phyloP scores from a whole-genome alignment of 2,797 vertebrate genomes.

The Coluber constrictor region DNA sequence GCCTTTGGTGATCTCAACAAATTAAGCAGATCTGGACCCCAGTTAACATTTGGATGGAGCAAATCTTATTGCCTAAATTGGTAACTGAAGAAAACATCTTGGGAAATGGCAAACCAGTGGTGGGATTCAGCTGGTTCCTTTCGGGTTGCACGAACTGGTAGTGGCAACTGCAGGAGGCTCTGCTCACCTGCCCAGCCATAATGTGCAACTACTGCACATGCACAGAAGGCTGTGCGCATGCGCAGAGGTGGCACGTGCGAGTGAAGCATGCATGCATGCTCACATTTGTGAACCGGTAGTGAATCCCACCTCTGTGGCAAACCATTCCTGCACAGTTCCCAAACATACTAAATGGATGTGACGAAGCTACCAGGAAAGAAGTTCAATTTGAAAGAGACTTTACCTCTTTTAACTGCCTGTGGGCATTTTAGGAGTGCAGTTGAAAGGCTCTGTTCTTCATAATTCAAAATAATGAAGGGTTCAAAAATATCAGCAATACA shows the following conservation, averaged over 20 bases:
- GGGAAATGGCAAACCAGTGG: not conserved
- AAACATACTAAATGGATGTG: not conserved
- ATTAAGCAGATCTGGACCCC: not conserved
- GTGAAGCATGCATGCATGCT: too few relatives aligned
- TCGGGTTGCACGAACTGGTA: too few relatives aligned
- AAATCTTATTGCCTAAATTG: not conserved
- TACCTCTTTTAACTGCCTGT: not conserved
- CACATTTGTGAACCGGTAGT: too few relatives aligned
- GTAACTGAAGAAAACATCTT: not conserved
- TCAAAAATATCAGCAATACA: not conserved
- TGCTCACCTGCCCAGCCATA: too few relatives aligned
- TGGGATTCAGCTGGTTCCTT: too few relatives aligned
- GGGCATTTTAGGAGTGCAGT: not conserved
- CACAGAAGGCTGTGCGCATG: too few relatives aligned
- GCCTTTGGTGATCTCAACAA: not conserved
- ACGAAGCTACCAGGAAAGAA: not conserved
- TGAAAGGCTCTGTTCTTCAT: not conserved
- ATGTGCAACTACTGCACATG: too few relatives aligned
- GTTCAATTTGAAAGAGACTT: not conserved
- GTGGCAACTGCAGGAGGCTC: too few relatives aligned
- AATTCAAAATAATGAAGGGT: not conserved
- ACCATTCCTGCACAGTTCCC: not conserved
- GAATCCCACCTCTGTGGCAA: too few relatives aligned
- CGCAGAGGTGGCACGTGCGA: too few relatives aligned
- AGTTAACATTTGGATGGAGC: not conserved